Evolutionary conservation across 2,113 vertebrate species (phyloP).

Genomic region (Xenotilapia caudafasciata): DNA sequence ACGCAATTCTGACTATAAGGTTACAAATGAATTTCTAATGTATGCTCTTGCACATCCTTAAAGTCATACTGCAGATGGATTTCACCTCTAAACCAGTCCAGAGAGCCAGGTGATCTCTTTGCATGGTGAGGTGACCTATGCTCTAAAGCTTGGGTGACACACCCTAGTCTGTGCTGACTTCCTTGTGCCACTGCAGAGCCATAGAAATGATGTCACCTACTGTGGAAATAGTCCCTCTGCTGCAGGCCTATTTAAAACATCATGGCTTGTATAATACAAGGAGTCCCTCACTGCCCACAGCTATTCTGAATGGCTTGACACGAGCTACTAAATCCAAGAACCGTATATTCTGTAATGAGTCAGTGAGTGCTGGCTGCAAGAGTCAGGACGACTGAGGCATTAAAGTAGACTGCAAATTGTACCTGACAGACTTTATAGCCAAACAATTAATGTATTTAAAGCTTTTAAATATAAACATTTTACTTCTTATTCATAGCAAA

Average conservation of each 20-base stretch:
- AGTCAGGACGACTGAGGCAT: not conserved
- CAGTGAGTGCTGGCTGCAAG: not conserved
- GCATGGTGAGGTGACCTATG: not conserved
- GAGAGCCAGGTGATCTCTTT: not conserved
- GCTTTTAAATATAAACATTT: not conserved
- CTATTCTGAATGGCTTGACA: slow-evolving; percentile 1
- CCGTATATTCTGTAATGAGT: not conserved
- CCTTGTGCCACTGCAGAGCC: not conserved
- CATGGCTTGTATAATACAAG: not conserved
- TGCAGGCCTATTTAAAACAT: slow-evolving; percentile 27
- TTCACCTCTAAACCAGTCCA: not conserved
- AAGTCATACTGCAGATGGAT: not conserved
- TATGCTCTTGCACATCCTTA: not conserved
- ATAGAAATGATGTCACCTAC: slow-evolving; percentile 40
- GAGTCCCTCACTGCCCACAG: not conserved
- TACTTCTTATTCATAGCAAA: not conserved
- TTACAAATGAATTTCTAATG: not conserved
- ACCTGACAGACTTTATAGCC: not conserved
- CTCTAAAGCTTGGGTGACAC: not conserved
- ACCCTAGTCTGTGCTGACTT: slow-evolving; percentile 12
- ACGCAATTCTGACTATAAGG: not conserved
- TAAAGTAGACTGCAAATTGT: not conserved
- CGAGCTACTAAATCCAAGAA: not conserved
- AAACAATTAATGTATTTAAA: not conserved
- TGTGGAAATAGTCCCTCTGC: slow-evolving; percentile 6